Evolutionary conservation across 2,888 invertebrate genomes (phyloP).

Genomic region (Netelia melanura): DNA sequence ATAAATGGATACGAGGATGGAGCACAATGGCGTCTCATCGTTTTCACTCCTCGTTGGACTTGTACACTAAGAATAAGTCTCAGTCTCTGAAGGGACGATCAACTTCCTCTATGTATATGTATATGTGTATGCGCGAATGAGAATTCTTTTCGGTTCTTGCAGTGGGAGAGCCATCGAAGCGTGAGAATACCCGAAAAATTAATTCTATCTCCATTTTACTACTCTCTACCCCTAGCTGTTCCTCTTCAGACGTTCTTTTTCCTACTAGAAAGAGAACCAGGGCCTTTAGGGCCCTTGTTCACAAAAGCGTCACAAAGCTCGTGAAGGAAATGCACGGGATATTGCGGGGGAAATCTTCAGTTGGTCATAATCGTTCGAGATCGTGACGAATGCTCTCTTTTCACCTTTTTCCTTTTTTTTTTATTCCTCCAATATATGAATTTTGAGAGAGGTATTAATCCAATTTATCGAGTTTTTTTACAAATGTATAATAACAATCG

Average conservation of each 20-base stretch:
- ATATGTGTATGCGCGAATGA: neutral
- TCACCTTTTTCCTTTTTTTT: neutral
- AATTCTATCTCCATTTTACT: constrained; percentile 52
- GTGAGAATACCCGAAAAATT: constrained; percentile 63
- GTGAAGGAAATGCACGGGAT: constrained; percentile 31
- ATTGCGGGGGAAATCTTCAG: constrained; percentile 9
- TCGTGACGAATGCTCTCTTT: constrained; percentile 56
- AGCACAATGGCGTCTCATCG: constrained; percentile 19
- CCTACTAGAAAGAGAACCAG: neutral
- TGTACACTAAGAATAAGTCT: neutral
- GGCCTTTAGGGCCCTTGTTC: constrained; percentile 19
- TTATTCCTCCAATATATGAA: too few relatives aligned
- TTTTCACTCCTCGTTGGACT: constrained; percentile 7
- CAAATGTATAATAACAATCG: too few relatives aligned
- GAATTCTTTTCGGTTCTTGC: constrained; percentile 1
- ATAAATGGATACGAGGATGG: neutral
- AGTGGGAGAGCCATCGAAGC: constrained; percentile 27
- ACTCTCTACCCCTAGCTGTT: neutral
- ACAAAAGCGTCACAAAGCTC: constrained; percentile 25
- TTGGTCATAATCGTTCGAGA: constrained; percentile 55
- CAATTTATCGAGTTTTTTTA: too few relatives aligned
- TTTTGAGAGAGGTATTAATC: too few relatives aligned
- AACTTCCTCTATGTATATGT: neutral
- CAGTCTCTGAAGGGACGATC: too few relatives aligned
- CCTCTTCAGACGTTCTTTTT: constrained; percentile 8